phyloP scores from a whole-genome alignment of 2,113 vertebrate genomes.

The Macquaria australasica region DNA sequence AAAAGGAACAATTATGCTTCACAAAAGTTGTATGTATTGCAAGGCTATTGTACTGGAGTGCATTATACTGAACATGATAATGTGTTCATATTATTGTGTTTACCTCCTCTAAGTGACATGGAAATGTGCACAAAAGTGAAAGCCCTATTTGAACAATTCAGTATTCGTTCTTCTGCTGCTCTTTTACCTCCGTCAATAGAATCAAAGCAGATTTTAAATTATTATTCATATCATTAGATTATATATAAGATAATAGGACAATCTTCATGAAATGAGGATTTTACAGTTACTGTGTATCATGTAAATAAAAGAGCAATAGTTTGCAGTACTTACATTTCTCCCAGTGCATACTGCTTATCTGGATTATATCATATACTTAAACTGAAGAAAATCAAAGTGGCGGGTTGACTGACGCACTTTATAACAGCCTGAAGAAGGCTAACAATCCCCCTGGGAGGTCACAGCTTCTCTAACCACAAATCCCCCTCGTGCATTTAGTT shows the following conservation, averaged over 20 bases:
- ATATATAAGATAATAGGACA: background rate
- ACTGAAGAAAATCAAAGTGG: slow-evolving; percentile 65
- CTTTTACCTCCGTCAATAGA: background rate
- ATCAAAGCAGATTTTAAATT: background rate
- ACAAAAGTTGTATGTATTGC: background rate
- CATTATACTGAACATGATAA: background rate
- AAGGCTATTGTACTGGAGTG: background rate
- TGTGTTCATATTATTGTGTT: background rate
- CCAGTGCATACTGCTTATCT: slow-evolving; percentile 79
- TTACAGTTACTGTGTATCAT: background rate
- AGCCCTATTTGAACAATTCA: background rate
- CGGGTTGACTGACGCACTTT: slow-evolving; percentile 65
- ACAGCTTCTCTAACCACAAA: slow-evolving; percentile 69
- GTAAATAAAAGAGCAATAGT: background rate
- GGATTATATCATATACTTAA: slow-evolving; percentile 20
- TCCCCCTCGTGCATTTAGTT: slow-evolving; percentile 60
- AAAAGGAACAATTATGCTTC: background rate
- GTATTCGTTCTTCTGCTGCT: background rate
- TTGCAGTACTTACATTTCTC: slow-evolving; percentile 85
- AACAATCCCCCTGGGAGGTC: slow-evolving; percentile 76
- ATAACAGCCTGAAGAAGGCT: slow-evolving; percentile 67
- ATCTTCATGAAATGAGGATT: background rate
- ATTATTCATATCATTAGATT: background rate
- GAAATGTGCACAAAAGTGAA: background rate
- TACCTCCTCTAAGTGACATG: background rate